phyloP scores from a whole-genome alignment of 2,888 invertebrate species.

The Balanococcus diminutus region DNA sequence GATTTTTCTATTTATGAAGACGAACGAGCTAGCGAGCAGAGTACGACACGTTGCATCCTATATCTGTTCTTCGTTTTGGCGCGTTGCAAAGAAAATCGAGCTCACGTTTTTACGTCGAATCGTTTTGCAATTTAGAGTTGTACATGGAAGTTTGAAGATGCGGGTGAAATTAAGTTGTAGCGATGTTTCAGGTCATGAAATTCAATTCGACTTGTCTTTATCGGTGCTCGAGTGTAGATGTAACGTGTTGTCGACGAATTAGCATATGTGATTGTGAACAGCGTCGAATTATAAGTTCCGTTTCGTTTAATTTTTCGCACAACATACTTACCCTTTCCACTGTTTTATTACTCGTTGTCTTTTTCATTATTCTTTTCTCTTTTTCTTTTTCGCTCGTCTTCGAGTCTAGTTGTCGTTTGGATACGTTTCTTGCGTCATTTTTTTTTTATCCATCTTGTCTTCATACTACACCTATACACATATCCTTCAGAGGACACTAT shows the following conservation, averaged over 20 bases:
- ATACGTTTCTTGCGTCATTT: no score
- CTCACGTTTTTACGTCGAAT: constrained; percentile 19
- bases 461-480: no score
- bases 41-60: background rate
- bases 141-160: constrained; percentile 10
- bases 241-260: constrained; percentile 3
- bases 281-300: constrained; percentile 15
- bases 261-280: constrained; percentile 28
- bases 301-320: constrained; percentile 23
- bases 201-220: constrained; percentile 24
- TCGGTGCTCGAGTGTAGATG: constrained; percentile 14
- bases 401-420: no score
- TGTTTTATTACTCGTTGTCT: no score
- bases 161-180: constrained; percentile 19
- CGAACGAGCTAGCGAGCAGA: background rate
- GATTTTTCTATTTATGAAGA: background rate
- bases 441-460: no score
- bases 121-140: constrained; percentile 28
- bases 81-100: constrained; percentile 1
- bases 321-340: no score
- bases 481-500: no score
- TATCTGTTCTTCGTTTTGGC: background rate
- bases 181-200: constrained; percentile 27
- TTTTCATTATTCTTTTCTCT: no score
- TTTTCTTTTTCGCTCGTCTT: no score